phyloP scores from a whole-genome alignment of 2,888 invertebrate species.

The Mythimna lalbum region DNA sequence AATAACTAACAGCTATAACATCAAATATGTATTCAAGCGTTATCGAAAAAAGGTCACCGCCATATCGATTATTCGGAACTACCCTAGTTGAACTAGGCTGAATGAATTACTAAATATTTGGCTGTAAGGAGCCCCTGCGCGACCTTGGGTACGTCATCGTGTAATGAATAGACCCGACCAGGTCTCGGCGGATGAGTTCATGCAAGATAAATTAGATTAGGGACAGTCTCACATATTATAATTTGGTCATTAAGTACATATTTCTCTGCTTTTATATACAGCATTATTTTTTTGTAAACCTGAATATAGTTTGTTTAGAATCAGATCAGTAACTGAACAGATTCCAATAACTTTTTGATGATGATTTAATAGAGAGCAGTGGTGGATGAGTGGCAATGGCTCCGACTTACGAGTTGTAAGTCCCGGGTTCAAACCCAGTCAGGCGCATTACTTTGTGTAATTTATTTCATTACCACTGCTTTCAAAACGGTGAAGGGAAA shows the following conservation, averaged over 20 bases:
- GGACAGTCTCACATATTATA: background rate
- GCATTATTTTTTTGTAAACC: too few relatives aligned
- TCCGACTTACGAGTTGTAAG: too few relatives aligned
- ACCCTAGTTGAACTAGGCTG: constrained; percentile 34
- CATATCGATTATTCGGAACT: constrained; percentile 45
- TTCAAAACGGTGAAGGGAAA: too few relatives aligned
- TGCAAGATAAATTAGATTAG: constrained; percentile 44
- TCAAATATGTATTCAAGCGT: constrained; percentile 36
- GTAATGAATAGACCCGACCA: constrained; percentile 41
- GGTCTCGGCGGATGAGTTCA: constrained; percentile 46
- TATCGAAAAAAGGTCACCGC: constrained; percentile 35
- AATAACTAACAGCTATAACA: background rate
- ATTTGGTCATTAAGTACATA: background rate
- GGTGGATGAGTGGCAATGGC: too few relatives aligned
- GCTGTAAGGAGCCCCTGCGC: constrained; percentile 26
- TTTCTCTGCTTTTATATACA: background rate
- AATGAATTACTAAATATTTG: constrained; percentile 51
- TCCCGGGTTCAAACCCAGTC: too few relatives aligned
- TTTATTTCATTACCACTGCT: too few relatives aligned
- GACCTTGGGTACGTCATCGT: constrained; percentile 44
- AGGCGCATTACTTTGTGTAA: too few relatives aligned
- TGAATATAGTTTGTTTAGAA: too few relatives aligned
- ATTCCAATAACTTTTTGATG: too few relatives aligned
- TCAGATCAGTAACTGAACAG: too few relatives aligned
- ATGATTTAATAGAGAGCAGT: too few relatives aligned